phyloP scores from a whole-genome alignment of 30 jellyfish, hydroid and myxozoan genomes.

The Aurelia coerulea region DNA sequence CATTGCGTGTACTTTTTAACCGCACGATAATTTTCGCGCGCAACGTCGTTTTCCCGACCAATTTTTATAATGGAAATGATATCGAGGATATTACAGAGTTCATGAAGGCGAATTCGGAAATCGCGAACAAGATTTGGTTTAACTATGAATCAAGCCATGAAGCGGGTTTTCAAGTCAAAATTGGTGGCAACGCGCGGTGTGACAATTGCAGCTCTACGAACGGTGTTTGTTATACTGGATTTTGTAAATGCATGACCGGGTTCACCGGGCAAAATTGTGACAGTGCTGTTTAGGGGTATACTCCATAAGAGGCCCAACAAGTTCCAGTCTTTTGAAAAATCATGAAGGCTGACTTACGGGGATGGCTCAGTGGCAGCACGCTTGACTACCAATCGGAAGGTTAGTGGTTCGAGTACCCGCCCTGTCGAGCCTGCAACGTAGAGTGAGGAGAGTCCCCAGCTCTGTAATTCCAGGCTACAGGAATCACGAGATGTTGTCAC shows the following conservation, averaged over 20 bases:
- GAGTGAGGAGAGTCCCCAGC: no score
- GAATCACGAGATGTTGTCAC: no score
- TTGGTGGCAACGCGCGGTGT: slow-evolving; percentile 82
- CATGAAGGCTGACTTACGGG: no score
- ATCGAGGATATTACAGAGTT: slow-evolving; percentile 83
- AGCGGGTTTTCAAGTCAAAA: slow-evolving; percentile 83
- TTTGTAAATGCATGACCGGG: slow-evolving; percentile 86
- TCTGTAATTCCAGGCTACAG: no score
- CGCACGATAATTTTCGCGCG: slow-evolving; percentile 90
- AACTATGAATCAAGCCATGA: slow-evolving; percentile 83
- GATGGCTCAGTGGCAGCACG: no score
- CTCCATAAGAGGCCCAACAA: no score
- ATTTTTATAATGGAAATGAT: slow-evolving; percentile 74
- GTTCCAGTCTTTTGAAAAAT: no score
- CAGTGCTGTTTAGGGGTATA: not conserved
- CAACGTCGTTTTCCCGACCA: slow-evolving; percentile 69
- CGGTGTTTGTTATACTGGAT: slow-evolving; percentile 97
- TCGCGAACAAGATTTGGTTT: slow-evolving; percentile 86
- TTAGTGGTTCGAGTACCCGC: no score
- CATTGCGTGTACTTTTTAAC: slow-evolving; percentile 85
- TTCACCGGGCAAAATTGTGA: slow-evolving; percentile 91
- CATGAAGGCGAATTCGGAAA: slow-evolving; percentile 80
- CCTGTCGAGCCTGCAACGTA: no score
- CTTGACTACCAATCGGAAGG: no score
- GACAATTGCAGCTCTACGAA: slow-evolving; percentile 83